Conservation (phyloP, 1,140 invertebrate genomes). For the Ceratitis capitata region DNA sequence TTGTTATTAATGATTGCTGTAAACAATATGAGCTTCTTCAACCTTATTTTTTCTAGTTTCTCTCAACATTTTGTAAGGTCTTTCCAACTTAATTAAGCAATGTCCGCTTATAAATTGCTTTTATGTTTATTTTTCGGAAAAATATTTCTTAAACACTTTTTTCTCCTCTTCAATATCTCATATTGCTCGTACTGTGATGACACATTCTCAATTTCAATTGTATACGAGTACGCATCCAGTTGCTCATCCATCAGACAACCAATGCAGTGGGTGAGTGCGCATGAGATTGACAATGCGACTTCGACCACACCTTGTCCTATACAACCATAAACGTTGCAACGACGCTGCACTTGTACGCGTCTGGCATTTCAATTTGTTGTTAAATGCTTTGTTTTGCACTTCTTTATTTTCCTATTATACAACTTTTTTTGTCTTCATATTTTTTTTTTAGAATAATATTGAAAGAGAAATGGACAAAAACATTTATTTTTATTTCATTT, state of each 20-base stretch:
- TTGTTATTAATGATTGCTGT: too few relatives aligned
- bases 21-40: too few relatives aligned
- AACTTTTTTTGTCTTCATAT: too few relatives aligned
- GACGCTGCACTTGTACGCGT: slow-evolving; percentile 20
- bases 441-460: background rate
- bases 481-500: too few relatives aligned
- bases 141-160: too few relatives aligned
- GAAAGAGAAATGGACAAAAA: slow-evolving; percentile 11
- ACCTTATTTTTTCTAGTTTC: too few relatives aligned
- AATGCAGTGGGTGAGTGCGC: background rate
- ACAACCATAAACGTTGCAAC: slow-evolving; percentile 2
- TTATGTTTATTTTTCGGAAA: too few relatives aligned
- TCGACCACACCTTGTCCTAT: slow-evolving; percentile 4
- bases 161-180: too few relatives aligned
- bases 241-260: background rate
- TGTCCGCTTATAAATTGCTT: too few relatives aligned
- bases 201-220: slow-evolving; percentile 12
- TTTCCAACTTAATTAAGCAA: too few relatives aligned
- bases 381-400: background rate
- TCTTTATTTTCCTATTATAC: background rate
- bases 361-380: background rate
- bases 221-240: background rate
- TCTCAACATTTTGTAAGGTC: too few relatives aligned
- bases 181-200: background rate
- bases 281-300: background rate